phyloP scores from a whole-genome alignment of 2,888 invertebrate species.

The Synanthedon vespiformis region DNA sequence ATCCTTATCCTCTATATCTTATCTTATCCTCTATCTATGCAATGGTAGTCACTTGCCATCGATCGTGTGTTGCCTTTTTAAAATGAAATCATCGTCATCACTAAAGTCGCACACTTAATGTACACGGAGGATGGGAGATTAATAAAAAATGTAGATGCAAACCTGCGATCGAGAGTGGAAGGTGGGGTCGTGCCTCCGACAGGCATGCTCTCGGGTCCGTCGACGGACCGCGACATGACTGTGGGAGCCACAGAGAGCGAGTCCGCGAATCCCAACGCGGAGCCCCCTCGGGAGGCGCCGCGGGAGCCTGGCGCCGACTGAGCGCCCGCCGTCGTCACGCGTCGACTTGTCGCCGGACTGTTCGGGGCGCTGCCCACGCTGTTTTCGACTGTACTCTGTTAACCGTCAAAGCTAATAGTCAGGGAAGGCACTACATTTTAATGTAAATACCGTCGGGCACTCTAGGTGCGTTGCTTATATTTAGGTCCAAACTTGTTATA shows the following conservation, averaged over 20 bases:
- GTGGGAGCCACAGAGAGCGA: slow-evolving; percentile 28
- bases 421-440: neutral
- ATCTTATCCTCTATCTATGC: too few species aligned
- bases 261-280: slow-evolving; percentile 50
- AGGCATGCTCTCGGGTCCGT: slow-evolving; percentile 69
- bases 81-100: too few species aligned
- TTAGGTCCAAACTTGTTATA: too few species aligned
- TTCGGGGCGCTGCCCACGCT: slow-evolving; percentile 74
- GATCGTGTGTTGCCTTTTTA: too few species aligned
- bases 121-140: too few species aligned
- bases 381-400: slow-evolving; percentile 55
- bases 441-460: neutral
- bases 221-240: slow-evolving; percentile 71
- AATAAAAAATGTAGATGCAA: too few species aligned
- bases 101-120: too few species aligned
- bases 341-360: slow-evolving; percentile 46
- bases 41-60: too few species aligned
- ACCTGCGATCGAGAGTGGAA: slow-evolving; percentile 8
- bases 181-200: slow-evolving; percentile 16
- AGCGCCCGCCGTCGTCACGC: slow-evolving; percentile 14
- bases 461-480: too few species aligned
- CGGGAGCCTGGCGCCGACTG: slow-evolving; percentile 58
- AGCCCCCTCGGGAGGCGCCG: slow-evolving; percentile 62
- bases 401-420: neutral
- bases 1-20: too few species aligned